These are phyloP conservation scores for Holothuria glaberrima DNA, from an alignment of 35 echinoderm and acorn worm genomes.

Conservation along the genomic window DNA sequence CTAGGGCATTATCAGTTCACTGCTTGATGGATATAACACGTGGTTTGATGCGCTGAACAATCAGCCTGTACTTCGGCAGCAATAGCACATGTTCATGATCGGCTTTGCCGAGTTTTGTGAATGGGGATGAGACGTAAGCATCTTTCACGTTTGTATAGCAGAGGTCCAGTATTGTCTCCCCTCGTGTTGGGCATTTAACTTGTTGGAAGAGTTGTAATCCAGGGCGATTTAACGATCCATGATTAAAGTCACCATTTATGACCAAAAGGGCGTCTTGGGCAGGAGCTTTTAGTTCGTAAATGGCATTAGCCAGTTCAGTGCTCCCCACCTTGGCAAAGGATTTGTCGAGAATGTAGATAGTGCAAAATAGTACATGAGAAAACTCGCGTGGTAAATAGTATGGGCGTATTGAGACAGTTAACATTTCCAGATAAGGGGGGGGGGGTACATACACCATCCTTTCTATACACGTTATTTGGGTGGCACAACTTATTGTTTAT, in stretches of 20 bases:
- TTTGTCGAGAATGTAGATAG: background rate
- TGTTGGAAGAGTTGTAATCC: too few species aligned
- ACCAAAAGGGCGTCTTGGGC: background rate
- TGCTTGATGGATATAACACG: background rate
- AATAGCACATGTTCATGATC: too few species aligned
- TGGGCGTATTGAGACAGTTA: too few species aligned
- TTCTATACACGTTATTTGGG: background rate
- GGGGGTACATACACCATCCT: background rate
- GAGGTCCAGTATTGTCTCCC: too few species aligned
- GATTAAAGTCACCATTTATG: constrained; percentile 8
- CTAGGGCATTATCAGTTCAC: too few species aligned
- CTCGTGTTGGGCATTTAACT: too few species aligned
- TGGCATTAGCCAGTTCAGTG: constrained; percentile 5
- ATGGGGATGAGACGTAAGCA: too few species aligned
- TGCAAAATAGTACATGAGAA: background rate
- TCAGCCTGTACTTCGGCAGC: too few species aligned
- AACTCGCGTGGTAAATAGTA: too few species aligned
- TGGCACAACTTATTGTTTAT: background rate
- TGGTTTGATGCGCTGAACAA: background rate
- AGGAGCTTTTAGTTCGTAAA: background rate
- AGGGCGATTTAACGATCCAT: too few species aligned
- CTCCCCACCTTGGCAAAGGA: background rate
- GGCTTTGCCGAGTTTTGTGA: too few species aligned
- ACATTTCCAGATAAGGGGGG: background rate
- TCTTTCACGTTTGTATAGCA: too few species aligned